phyloP scores from a whole-genome alignment of 2,797 vertebrate species.

The Sebastolobus altivelis region DNA sequence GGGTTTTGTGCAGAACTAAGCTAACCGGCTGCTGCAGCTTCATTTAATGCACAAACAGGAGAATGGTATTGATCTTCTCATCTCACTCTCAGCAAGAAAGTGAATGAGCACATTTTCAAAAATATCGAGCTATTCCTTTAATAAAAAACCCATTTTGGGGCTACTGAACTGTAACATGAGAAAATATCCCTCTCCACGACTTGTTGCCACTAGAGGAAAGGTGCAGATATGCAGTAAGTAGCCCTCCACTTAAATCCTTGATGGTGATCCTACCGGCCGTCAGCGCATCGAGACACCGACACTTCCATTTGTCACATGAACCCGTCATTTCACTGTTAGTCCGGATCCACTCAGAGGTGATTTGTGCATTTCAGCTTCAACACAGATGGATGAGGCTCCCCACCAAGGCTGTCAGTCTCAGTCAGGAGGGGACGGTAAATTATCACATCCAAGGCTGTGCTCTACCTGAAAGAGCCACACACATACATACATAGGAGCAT shows the following conservation, averaged over 20 bases:
- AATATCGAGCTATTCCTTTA: conserved; percentile 5
- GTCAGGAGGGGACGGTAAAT: conserved; percentile 62
- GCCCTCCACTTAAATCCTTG: conserved; percentile 37
- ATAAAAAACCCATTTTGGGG: background rate
- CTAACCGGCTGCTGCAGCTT: background rate
- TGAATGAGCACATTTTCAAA: background rate
- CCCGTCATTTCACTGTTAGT: conserved; percentile 49
- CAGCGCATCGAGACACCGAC: conserved; percentile 28
- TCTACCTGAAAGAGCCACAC: conserved; percentile 48
- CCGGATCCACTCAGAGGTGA: conserved; percentile 58
- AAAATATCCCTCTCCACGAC: conserved; percentile 13
- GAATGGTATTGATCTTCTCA: background rate
- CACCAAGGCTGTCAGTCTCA: conserved; percentile 63
- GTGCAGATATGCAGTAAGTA: conserved; percentile 17
- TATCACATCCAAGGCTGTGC: conserved; percentile 67
- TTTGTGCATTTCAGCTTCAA: conserved; percentile 65
- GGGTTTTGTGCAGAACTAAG: background rate
- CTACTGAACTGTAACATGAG: background rate
- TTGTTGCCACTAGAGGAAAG: conserved; percentile 8
- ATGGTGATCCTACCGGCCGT: conserved; percentile 12
- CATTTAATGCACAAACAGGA: background rate
- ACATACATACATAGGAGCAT: background rate
- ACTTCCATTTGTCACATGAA: conserved; percentile 57
- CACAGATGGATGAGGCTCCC: conserved; percentile 64
- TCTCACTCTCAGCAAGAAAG: background rate